phyloP scores from a whole-genome alignment of 2,113 vertebrate species.

The Sprattus sprattus region DNA sequence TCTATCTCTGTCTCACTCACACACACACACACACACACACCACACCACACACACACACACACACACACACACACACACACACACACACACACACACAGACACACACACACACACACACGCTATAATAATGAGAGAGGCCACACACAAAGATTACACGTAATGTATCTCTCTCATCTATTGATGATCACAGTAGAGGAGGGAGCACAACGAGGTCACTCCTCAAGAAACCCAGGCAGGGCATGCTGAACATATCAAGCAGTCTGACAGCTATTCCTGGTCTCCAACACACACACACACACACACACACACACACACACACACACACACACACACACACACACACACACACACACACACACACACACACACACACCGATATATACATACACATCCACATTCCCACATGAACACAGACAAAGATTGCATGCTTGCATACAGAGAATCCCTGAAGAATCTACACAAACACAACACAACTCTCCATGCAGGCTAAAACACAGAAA shows the following conservation, averaged over 20 bases:
- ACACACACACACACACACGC: too few species aligned
- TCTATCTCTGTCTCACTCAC: too few species aligned
- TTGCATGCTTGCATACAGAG: background rate
- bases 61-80: too few species aligned
- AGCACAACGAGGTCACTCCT: conserved; percentile 38
- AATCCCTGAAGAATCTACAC: background rate
- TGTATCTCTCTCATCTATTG: conserved; percentile 37
- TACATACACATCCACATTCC: background rate
- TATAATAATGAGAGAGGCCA: too few species aligned
- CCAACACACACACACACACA: background rate
- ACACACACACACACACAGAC: too few species aligned
- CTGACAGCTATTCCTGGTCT: background rate
- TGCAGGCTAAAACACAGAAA: background rate
- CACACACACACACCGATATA: background rate
- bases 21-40: too few species aligned
- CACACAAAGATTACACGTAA: too few species aligned
- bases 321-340: background rate
- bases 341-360: background rate
- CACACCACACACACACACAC: too few species aligned
- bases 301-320: background rate
- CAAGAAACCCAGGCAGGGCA: background rate
- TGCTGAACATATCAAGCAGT: conserved; percentile 30
- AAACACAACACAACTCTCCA: conserved; percentile 46
- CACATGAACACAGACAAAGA: conserved; percentile 43
- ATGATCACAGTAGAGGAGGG: conserved; percentile 38